A percentile compares a stretch with the other conserved stretches of the same genome.
phyloP scores from a whole-genome alignment of 2,797 vertebrate species.

The Australoheros facetus region DNA sequence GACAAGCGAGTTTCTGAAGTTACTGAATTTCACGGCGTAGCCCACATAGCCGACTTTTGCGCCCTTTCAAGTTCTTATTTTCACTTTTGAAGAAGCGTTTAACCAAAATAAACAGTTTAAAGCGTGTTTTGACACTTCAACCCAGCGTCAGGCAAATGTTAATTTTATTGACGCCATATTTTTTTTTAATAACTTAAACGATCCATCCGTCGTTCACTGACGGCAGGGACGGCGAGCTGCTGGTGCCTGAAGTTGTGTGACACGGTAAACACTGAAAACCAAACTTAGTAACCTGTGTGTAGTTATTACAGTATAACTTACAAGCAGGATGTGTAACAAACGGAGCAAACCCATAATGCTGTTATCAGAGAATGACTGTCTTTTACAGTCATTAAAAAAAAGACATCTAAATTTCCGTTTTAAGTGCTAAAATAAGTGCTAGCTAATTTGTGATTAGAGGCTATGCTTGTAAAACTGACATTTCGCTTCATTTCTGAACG shows the following conservation, averaged over 20 bases:
- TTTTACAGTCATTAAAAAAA: neutral
- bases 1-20: slow-evolving; percentile 4
- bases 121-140: neutral
- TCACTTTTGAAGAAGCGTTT: neutral
- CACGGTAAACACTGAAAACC: neutral
- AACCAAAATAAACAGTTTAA: neutral
- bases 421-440: neutral
- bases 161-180: slow-evolving; percentile 6
- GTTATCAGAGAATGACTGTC: neutral
- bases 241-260: neutral
- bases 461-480: neutral
- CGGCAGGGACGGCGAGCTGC: neutral
- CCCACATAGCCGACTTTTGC: neutral
- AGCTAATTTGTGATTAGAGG: neutral
- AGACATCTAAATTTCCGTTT: neutral
- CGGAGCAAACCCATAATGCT: no score
- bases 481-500: neutral
- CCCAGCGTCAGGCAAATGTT: neutral
- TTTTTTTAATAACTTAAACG: slow-evolving; percentile 2
- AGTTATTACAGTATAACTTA: neutral
- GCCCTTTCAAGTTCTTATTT: neutral
- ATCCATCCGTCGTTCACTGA: neutral
- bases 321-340: neutral
- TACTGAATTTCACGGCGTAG: neutral
- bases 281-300: neutral